Conservation (phyloP, 2,888 invertebrate genomes). For the Quadriops clusia region DNA sequence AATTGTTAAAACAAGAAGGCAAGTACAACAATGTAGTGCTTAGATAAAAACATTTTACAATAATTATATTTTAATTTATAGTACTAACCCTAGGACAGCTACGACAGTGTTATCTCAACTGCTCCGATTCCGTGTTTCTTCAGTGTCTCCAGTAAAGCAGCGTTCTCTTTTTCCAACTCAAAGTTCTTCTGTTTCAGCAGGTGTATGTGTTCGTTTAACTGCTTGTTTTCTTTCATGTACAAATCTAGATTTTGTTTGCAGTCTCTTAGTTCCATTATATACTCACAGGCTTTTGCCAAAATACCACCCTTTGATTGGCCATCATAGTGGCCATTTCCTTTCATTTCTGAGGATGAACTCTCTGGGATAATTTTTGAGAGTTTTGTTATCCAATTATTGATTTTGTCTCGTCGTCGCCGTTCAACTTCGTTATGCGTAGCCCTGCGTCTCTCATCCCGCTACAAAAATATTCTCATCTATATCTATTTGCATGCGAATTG, state of each 20-base stretch:
- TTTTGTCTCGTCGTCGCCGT: conserved; percentile 84
- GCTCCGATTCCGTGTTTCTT: conserved; percentile 54
- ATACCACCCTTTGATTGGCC: conserved; percentile 88
- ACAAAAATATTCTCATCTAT: conserved; percentile 6
- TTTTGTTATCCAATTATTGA: conserved; percentile 93
- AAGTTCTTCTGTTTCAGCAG: conserved; percentile 58
- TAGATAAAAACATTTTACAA: no score
- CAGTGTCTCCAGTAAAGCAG: conserved; percentile 53
- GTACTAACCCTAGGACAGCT: no score
- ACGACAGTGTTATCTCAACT: no score
- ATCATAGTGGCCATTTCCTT: conserved; percentile 51
- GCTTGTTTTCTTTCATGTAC: conserved; percentile 54
- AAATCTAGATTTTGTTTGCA: conserved; percentile 61
- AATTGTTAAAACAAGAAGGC: no score
- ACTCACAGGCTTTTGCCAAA: conserved; percentile 89
- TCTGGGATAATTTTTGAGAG: conserved; percentile 83
- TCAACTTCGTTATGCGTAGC: conserved; percentile 96
- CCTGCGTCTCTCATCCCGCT: conserved; percentile 75
- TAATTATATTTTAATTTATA: no score
- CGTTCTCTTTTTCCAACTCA: conserved; percentile 66
- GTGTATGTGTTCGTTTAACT: conserved; percentile 56
- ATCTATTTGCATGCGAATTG: not conserved
- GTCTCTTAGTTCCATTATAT: conserved; percentile 74
- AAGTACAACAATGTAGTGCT: no score
- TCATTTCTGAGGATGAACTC: conserved; percentile 38